Conservation (phyloP, 2,888 invertebrate species). For the Rhopalosiphum nymphaeae region DNA sequence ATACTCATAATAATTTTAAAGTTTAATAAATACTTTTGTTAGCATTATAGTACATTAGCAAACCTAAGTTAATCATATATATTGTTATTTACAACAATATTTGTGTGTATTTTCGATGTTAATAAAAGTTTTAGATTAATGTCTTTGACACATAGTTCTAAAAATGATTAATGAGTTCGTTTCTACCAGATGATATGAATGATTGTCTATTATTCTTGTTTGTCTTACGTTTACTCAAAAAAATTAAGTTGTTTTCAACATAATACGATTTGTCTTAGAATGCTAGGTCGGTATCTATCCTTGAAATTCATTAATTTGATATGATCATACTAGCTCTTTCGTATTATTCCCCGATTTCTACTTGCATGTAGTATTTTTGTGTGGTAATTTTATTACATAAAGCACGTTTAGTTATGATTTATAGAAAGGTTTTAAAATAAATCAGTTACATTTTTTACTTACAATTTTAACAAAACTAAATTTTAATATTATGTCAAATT, state of each 20-base stretch:
- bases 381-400: background rate
- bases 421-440: background rate
- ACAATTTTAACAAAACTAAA: background rate
- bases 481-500: background rate
- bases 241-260: background rate
- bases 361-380: background rate
- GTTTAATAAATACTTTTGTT: background rate
- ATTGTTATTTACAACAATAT: background rate
- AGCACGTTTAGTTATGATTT: background rate
- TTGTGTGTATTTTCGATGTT: background rate
- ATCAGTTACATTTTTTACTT: background rate
- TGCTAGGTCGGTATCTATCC: background rate
- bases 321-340: background rate
- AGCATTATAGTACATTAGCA: background rate
- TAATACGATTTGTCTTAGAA: background rate
- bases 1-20: background rate
- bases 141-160: background rate
- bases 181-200: background rate
- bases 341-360: too few species aligned
- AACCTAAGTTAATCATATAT: background rate
- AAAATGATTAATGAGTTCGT: slow-evolving; percentile 3
- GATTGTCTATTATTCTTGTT: slow-evolving; percentile 16
- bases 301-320: background rate
- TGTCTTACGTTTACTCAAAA: background rate
- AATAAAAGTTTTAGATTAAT: slow-evolving; percentile 1